Evolutionary conservation across 2,888 invertebrate genomes (phyloP), one percentile per base, ranked within the genome.

Genomic region (Ophioninae sp.): DNA sequence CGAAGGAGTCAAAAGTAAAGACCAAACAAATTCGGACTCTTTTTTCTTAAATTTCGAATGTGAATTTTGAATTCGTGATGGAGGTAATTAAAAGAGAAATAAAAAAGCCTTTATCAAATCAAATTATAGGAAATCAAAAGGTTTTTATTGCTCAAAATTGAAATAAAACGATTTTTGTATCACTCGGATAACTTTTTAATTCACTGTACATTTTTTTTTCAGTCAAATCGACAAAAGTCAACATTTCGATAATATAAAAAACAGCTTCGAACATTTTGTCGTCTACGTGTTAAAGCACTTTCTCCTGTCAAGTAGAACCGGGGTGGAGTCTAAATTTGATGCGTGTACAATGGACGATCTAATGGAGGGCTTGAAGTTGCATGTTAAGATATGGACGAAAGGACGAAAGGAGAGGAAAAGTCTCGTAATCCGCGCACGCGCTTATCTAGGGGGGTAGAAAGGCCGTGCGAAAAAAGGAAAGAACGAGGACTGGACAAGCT

Each of bases 341-440:
- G 90, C 89, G 89, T 89, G 89, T 89, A 90, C 91, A 92, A 92
- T 90, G 90, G 90, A 90, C 88, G 88, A 90, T 90, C 88, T 87
- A 87, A 84, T 68, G 84, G 82, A 61, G 87, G 87, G 87, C 83
- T 84, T 79, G 83, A 85, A 87, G 85, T 85, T 81, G 83, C 82
- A 83, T 72, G 85, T 69, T 76, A 85, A 85, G 86, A 84, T 83
- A 86, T 62, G 69, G 82, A 79, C 64, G 80, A 44, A 64, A 82
- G 69, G 68, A 85, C 78, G 82, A 82, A 76, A 77, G 77, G 77
- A 81, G 76, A 65, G 30, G 59, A 39, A 73, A 62, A 82, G 78
- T 59, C 74, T 41, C n/a, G 61, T 74, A 68, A 72, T 30, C 30
- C 59, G 86, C 87, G 87, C 87, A 84, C 41, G 82, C 82, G 85